Conservation (phyloP, 1,140 invertebrate genomes). For the Bursaphelenchus mucronatus region DNA sequence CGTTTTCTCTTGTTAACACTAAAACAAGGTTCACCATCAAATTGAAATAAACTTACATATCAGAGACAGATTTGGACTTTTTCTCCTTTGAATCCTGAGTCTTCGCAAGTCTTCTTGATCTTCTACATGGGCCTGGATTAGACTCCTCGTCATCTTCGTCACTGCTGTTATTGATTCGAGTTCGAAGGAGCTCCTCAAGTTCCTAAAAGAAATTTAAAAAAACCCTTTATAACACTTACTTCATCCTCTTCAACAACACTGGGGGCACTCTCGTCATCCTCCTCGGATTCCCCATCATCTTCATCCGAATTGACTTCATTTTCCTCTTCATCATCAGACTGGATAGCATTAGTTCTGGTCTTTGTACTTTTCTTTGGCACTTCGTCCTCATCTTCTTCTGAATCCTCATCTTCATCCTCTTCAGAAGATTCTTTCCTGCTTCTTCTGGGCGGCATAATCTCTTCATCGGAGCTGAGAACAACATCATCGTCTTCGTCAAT, state of each 20-base stretch:
- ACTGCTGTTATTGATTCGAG: neutral
- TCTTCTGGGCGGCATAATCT: neutral
- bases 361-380: too few relatives aligned
- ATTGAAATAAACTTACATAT: neutral
- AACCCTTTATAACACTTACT: too few relatives aligned
- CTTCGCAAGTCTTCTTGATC: constrained; percentile 1
- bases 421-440: neutral
- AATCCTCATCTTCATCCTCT: neutral
- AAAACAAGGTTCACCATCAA: neutral
- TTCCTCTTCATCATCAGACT: too few relatives aligned
- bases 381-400: constrained; percentile 1
- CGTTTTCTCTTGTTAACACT: neutral
- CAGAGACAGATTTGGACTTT: constrained; percentile 8
- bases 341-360: too few relatives aligned
- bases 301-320: too few relatives aligned
- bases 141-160: constrained; percentile 2
- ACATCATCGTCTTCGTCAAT: constrained; percentile 3
- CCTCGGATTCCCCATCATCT: too few relatives aligned
- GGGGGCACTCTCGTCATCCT: too few relatives aligned
- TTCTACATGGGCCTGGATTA: neutral
- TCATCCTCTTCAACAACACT: too few relatives aligned
- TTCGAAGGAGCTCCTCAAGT: constrained; percentile 8
- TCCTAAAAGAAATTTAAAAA: constrained; percentile 13
- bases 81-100: neutral
- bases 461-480: neutral